Percentiles rank a stretch among this genome's conserved stretches.
These are phyloP conservation scores for Colletes latitarsis DNA, from an alignment of 1,140 invertebrate species.

Conservation along the genomic window DNA sequence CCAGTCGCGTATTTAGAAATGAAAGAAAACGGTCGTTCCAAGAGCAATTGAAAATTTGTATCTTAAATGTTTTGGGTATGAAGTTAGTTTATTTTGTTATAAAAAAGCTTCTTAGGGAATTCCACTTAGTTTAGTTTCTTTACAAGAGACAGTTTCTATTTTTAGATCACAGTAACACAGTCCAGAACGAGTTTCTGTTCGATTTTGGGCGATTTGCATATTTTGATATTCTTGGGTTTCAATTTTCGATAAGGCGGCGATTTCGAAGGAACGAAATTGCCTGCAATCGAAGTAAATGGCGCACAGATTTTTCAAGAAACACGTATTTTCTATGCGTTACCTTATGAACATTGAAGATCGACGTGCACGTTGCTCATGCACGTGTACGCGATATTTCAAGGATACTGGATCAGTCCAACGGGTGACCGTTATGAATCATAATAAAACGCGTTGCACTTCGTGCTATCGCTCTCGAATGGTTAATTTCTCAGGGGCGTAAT, in stretches of 20 bases:
- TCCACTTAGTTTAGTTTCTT: too few species aligned
- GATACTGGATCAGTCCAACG: constrained; percentile 40
- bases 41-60: too few species aligned
- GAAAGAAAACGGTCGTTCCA: too few species aligned
- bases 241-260: background rate
- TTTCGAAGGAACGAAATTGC: background rate
- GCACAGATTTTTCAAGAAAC: background rate
- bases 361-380: background rate
- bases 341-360: background rate
- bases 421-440: constrained; percentile 34
- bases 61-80: too few species aligned
- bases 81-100: too few species aligned
- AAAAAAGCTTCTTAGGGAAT: too few species aligned
- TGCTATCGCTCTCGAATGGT: constrained; percentile 55
- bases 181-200: too few species aligned
- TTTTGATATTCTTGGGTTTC: background rate
- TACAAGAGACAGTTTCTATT: too few species aligned
- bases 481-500: constrained; percentile 61
- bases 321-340: background rate
- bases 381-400: constrained; percentile 34
- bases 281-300: background rate
- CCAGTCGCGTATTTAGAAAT: too few species aligned
- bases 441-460: constrained; percentile 46
- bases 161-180: too few species aligned
- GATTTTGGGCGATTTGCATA: background rate